phyloP scores from a whole-genome alignment of 2,888 invertebrate species.

The Aricia artaxerxes region DNA sequence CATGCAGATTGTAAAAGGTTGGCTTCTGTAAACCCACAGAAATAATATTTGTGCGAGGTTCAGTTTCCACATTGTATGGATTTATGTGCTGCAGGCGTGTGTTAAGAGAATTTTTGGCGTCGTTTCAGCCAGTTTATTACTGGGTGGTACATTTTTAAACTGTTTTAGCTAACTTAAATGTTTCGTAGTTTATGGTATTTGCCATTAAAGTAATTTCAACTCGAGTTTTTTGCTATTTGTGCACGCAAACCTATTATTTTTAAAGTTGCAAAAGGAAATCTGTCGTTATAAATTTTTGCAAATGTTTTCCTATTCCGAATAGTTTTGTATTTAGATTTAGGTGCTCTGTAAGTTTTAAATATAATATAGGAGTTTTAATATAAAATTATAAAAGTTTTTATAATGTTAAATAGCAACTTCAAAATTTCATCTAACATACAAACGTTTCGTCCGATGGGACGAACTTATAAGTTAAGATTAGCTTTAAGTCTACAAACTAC shows the following conservation, averaged over 20 bases:
- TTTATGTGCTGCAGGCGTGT: constrained; percentile 38
- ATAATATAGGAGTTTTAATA: neutral
- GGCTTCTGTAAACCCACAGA: neutral
- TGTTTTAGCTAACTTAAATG: constrained; percentile 32
- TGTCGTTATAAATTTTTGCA: constrained; percentile 4
- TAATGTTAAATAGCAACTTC: too few relatives aligned
- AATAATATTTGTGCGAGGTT: constrained; percentile 2
- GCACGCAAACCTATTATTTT: constrained; percentile 25
- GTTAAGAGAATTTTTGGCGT: constrained; percentile 45
- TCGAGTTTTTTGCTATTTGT: constrained; percentile 17
- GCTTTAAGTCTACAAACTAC: too few relatives aligned
- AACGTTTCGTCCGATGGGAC: neutral
- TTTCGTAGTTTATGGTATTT: constrained; percentile 26
- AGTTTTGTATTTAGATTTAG: neutral
- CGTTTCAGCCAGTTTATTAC: constrained; percentile 37
- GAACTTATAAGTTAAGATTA: neutral
- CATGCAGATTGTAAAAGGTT: neutral
- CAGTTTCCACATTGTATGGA: constrained; percentile 17
- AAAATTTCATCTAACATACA: too few relatives aligned
- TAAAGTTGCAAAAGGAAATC: constrained; percentile 5
- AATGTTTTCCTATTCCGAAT: neutral
- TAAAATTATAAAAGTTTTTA: neutral
- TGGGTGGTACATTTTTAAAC: constrained; percentile 32
- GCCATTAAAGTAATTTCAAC: constrained; percentile 28
- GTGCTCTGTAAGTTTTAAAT: neutral